Evolutionary conservation across 2,797 vertebrate genomes (phyloP).

Genomic region (Mionectes olivaceus): DNA sequence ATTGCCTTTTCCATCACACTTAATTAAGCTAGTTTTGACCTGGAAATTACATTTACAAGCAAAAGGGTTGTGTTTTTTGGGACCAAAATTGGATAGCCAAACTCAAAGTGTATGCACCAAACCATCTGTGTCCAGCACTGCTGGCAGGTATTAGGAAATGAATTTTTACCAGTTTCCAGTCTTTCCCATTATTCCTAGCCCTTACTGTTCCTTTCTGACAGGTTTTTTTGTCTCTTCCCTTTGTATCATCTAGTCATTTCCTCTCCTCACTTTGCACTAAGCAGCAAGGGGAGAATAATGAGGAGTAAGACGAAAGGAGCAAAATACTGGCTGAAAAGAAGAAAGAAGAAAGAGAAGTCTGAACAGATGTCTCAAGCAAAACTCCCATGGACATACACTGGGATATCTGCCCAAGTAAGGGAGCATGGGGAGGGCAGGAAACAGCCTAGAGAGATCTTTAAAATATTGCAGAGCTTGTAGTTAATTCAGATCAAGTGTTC

Average conservation of each 20-base stretch:
- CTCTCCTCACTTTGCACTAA: neutral
- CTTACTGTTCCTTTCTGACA: neutral
- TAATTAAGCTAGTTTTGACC: neutral
- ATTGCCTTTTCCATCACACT: neutral
- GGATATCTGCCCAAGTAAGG: conserved; percentile 37
- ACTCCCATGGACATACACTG: conserved; percentile 28
- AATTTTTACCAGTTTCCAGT: neutral
- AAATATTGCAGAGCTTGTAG: conserved; percentile 34
- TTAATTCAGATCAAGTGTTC: conserved; percentile 55
- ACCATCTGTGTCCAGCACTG: neutral
- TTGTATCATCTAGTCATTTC: neutral
- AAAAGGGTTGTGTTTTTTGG: neutral
- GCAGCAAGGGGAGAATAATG: neutral
- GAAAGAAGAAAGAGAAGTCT: conserved; percentile 4
- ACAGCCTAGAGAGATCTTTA: conserved; percentile 18
- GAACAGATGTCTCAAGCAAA: conserved; percentile 38
- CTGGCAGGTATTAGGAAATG: neutral
- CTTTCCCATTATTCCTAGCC: neutral
- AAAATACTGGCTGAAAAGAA: neutral
- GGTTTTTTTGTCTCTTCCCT: neutral
- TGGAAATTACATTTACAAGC: neutral
- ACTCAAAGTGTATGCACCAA: neutral
- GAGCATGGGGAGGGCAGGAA: conserved; percentile 46
- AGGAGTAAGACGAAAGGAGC: neutral
- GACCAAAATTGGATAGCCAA: neutral